Evolutionary conservation across 2,888 invertebrate genomes (phyloP).

Genomic region (Himalopsyche japonica): DNA sequence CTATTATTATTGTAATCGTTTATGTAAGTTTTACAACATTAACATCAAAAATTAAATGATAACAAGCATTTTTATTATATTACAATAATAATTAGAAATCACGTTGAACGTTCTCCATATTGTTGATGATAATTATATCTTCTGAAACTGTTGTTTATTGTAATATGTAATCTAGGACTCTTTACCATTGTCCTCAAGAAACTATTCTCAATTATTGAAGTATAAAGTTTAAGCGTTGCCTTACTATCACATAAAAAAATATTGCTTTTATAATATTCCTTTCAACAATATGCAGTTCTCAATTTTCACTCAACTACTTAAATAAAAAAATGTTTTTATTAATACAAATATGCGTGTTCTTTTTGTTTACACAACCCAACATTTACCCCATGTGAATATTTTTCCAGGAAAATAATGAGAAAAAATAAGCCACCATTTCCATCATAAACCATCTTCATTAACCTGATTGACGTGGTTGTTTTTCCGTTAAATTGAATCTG

Average conservation of each 20-base stretch:
- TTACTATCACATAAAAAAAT: neutral
- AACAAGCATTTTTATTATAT: neutral
- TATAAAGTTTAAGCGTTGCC: neutral
- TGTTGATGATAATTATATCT: neutral
- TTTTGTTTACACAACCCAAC: neutral
- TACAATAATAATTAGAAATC: conserved; percentile 1
- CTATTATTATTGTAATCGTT: conserved; percentile 11
- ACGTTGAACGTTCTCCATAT: neutral
- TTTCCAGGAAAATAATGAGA: too few relatives aligned
- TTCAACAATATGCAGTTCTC: neutral
- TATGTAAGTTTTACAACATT: conserved; percentile 16
- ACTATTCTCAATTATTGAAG: neutral
- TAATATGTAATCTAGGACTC: neutral
- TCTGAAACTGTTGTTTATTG: neutral
- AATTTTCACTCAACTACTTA: neutral
- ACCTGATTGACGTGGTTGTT: too few relatives aligned
- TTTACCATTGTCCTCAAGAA: neutral
- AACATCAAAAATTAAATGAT: neutral
- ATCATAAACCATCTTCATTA: too few relatives aligned
- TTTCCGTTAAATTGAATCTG: too few relatives aligned
- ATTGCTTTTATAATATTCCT: neutral
- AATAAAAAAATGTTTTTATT: neutral
- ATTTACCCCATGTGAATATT: too few relatives aligned
- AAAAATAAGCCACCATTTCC: too few relatives aligned
- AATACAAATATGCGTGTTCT: neutral